Base-by-base conservation (phyloP, 2,113 vertebrate genomes). In the Apus apus region DNA sequence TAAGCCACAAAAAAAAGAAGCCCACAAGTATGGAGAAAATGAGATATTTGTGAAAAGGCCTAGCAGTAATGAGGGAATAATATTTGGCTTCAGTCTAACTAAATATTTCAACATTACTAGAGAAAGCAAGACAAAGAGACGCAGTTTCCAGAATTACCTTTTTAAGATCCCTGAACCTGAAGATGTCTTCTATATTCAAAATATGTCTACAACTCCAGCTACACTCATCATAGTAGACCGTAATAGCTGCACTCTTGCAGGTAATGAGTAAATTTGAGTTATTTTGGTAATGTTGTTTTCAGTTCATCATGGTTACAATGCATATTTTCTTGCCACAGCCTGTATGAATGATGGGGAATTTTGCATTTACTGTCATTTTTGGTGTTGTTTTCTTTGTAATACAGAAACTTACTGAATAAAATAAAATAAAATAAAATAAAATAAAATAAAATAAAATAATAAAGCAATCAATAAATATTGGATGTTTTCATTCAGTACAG, bases 281-380 rank as follows among this genome's bases (percentile, higher is more conserved):
- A 92, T 96, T 97, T 94, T 85, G 72, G 57, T 68, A 85, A 94
- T 57, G 32, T 23, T 93, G 51, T 86, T 94, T 95, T 86, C 85
- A 84, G 68, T 93, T 96, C 27, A 88, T 93, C 26, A n/a, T 54
- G 53, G 45, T 90, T 90, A 71, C 23, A 77, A 84, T 71, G 38
- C 30, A 21, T 53, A 58, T 94, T 93, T 90, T 71, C 79, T 86
- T 93, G 73, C 79, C 76, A 92, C 61, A 84, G 17, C 9, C 50
- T 43, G 10, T 45, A 64, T 48, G 46, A 95, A 60, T 67, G 48
- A 88, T 25, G 16, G 65, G 73, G 23, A 83, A 77, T 26, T 86
- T 93, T 77, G 58, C 16, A 76, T 87, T 95, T 90, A 65, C 48
- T 86, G 6, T 83, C 34, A 74, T 81, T 94, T 89, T 57, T 30